Base-by-base conservation (phyloP, 2,113 vertebrate genomes). In the Corythornis cristatus region DNA sequence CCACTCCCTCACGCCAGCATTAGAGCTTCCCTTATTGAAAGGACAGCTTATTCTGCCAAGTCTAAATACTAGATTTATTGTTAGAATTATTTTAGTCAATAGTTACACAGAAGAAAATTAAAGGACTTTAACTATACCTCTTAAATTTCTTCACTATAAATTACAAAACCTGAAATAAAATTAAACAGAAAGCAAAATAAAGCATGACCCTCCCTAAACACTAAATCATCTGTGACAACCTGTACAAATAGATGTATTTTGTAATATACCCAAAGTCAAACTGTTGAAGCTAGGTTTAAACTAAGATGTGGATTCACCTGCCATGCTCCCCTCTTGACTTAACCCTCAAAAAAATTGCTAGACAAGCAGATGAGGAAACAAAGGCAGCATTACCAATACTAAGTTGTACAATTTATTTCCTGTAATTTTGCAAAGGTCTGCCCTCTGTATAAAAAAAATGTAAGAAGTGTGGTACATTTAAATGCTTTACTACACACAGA, bases 161-260 rank as follows among this genome's bases (percentile, higher is more conserved):
- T 93, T 88, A 80, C 26, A 78, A 93, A 95, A 40, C 8, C 72
- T 90, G 91, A 95, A 95, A 33, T 33, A 33, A 33, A 33, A 95
- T 88, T 75, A 77, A 93, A 89, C 56, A 83, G 56, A 91, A 89
- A 89, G 40, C 26, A 91, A 87, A 94, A 88, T 68, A 92, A 81
- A 90, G 45, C 31, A n/a, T 10, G 43, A 79, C 60, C 60, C 60
- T 94, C 78, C 72, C 35, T 83, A 58, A 56, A 31, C 58, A 87
- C 62, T 88, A 82, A 84, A 94, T 95, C 62, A 87, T 76, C 43
- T 60, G 37, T 76, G 43, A 76, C 48, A 96, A 83, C 64, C 66
- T 92, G 64, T 84, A 89, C 51, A 86, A 91, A 89, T 83, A 16
- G 51, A 92, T 88, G 31, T 43, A 73, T 85, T 87, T 85, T 87